Evolutionary conservation across 2,888 invertebrate genomes (phyloP).

Genomic region (Smittia sp.): DNA sequence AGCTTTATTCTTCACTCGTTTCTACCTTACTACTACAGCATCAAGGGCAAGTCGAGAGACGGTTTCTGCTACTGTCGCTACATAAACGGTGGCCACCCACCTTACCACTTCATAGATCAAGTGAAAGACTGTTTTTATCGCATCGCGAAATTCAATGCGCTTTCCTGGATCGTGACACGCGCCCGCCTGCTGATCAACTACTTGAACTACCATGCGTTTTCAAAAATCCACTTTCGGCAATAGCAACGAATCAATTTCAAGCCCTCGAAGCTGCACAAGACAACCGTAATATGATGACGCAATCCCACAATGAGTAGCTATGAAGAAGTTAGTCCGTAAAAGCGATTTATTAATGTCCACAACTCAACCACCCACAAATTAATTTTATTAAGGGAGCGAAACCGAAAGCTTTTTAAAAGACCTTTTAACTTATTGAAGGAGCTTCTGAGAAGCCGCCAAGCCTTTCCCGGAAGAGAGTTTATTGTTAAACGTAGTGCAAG

Average conservation of each 20-base stretch:
- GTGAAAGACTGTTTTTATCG: neutral
- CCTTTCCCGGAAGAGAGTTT: too few species aligned
- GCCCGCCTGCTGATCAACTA: neutral
- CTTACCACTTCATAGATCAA: slow-evolving; percentile 3
- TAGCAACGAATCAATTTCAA: slow-evolving; percentile 17
- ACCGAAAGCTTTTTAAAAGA: too few species aligned
- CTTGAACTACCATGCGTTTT: slow-evolving; percentile 10
- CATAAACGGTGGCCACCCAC: neutral
- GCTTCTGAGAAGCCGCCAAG: too few species aligned
- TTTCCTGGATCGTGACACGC: neutral
- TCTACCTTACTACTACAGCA: slow-evolving; percentile 24
- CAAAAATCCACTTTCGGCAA: slow-evolving; percentile 15
- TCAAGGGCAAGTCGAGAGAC: slow-evolving; percentile 25
- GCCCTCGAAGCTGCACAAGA: neutral
- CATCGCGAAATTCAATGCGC: neutral
- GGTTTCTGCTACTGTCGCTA: slow-evolving; percentile 12
- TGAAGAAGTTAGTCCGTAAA: too few species aligned
- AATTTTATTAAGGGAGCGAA: too few species aligned
- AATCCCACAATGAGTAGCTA: too few species aligned
- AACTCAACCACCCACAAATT: too few species aligned
- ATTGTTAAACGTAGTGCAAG: too few species aligned
- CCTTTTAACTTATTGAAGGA: too few species aligned
- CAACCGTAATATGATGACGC: neutral
- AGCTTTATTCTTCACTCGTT: slow-evolving; percentile 23
- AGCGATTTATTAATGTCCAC: too few species aligned